These are phyloP conservation scores for Salpingus planirostris DNA, from an alignment of 2,888 invertebrate genomes.

Conservation along the genomic window DNA sequence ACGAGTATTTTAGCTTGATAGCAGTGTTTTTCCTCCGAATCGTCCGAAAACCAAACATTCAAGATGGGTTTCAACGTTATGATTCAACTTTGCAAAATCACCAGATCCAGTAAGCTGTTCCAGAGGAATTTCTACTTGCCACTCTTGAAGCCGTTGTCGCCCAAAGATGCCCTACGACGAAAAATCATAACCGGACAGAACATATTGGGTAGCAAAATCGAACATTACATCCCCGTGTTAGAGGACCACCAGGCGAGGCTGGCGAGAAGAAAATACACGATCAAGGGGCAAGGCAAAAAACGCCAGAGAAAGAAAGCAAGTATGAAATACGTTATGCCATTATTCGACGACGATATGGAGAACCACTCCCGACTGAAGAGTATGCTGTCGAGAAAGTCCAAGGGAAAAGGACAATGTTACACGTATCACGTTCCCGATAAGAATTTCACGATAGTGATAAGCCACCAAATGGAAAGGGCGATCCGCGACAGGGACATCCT, in stretches of 20 bases:
- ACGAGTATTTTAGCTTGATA: constrained; percentile 1
- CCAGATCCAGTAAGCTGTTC: constrained; percentile 68
- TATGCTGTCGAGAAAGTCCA: constrained; percentile 49
- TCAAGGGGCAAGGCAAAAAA: constrained; percentile 35
- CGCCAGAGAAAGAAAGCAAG: constrained; percentile 31
- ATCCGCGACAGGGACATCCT: constrained; percentile 68
- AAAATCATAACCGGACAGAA: constrained; percentile 74
- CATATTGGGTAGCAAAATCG: constrained; percentile 56
- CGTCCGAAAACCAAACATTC: constrained; percentile 14
- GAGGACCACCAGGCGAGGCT: constrained; percentile 41
- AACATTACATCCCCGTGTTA: constrained; percentile 72
- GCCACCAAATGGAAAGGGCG: constrained; percentile 64
- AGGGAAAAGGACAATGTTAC: constrained; percentile 49
- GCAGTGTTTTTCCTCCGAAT: neutral
- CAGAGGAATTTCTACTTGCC: constrained; percentile 79
- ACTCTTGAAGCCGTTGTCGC: constrained; percentile 68
- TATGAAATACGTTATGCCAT: constrained; percentile 34
- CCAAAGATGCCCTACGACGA: constrained; percentile 71
- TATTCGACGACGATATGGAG: constrained; percentile 36
- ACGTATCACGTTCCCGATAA: constrained; percentile 68
- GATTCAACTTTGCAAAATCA: constrained; percentile 72
- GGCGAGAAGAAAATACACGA: constrained; percentile 30
- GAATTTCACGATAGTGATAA: constrained; percentile 62
- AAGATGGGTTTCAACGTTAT: constrained; percentile 38
- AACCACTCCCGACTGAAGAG: constrained; percentile 28